These are phyloP conservation scores for Axinella damicornis DNA, from an alignment of 37 sponge, comb jelly and placozoan genomes.

Conservation along the genomic window DNA sequence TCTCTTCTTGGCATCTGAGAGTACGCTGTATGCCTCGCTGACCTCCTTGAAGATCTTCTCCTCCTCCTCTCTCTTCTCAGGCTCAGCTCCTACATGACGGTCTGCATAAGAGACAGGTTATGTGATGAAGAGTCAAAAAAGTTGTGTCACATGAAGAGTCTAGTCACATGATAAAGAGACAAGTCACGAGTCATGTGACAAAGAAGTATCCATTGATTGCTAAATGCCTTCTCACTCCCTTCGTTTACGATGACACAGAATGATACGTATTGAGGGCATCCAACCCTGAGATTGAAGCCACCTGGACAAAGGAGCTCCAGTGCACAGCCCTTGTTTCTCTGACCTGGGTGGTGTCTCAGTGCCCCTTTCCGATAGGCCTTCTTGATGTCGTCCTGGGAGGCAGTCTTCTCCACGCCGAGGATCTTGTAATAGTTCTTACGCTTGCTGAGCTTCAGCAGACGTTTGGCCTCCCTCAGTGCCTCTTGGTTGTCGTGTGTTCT, in stretches of 20 bases:
- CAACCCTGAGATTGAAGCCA: too few species aligned
- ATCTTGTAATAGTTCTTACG: conserved; percentile 99
- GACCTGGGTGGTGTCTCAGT: conserved; percentile 92
- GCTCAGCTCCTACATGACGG: conserved; percentile 27
- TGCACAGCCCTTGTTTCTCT: neutral
- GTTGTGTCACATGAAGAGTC: too few species aligned
- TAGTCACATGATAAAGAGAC: too few species aligned
- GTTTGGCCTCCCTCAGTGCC: conserved; percentile 78
- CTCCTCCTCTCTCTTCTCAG: conserved; percentile 70
- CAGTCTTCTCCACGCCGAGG: conserved; percentile 71
- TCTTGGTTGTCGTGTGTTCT: conserved; percentile 64
- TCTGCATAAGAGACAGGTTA: too few species aligned
- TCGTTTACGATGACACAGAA: too few species aligned
- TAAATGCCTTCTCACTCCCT: too few species aligned
- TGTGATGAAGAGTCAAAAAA: too few species aligned
- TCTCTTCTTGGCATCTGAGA: conserved; percentile 90
- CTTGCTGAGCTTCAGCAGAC: conserved; percentile 84
- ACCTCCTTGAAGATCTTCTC: conserved; percentile 96
- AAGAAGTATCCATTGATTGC: too few species aligned
- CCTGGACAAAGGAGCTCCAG: too few species aligned
- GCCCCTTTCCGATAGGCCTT: conserved; percentile 91
- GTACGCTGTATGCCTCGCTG: conserved; percentile 92
- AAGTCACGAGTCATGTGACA: too few species aligned
- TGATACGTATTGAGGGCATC: too few species aligned
- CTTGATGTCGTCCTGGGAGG: conserved; percentile 94